Conservation (phyloP, 1,140 invertebrate species). For the Lepeophtheirus salmonis region DNA sequence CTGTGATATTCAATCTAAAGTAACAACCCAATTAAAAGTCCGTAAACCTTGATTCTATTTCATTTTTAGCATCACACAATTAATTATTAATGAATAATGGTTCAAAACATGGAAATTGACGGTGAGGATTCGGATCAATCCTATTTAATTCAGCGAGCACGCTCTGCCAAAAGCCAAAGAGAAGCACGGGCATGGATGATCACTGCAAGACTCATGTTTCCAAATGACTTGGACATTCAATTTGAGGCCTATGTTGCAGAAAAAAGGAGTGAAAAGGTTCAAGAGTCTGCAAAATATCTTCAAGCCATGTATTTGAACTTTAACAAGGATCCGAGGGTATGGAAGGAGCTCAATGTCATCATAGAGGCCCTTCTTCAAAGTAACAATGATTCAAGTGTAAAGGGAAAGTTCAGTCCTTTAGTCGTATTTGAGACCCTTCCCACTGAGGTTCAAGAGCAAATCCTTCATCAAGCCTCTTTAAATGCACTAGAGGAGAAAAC, state of each 20-base stretch:
- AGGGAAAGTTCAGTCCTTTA: not conserved
- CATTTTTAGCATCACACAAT: too few species aligned
- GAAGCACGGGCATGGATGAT: constrained; percentile 1
- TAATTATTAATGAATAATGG: too few species aligned
- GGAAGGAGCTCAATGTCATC: not conserved
- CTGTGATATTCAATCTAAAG: too few species aligned
- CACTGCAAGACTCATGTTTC: constrained; percentile 11
- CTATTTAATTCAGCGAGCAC: not conserved
- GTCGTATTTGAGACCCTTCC: not conserved
- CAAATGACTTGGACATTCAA: constrained; percentile 8
- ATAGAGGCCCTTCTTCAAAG: not conserved
- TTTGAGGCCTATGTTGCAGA: constrained; percentile 9
- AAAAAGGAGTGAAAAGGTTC: not conserved
- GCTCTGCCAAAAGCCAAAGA: not conserved
- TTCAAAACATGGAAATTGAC: not conserved
- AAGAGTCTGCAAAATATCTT: constrained; percentile 3
- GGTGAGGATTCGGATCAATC: not conserved
- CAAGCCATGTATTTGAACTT: not conserved
- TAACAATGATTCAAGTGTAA: too few species aligned
- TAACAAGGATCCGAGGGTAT: not conserved
- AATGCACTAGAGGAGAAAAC: not conserved
- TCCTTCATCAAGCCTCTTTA: not conserved
- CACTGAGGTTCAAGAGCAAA: not conserved
- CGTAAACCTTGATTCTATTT: too few species aligned
- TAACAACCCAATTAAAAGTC: too few species aligned